Evolutionary conservation across 2,797 vertebrate genomes (phyloP), one percentile per base, ranked within the genome.

Genomic region (Poecilia velifera): DNA sequence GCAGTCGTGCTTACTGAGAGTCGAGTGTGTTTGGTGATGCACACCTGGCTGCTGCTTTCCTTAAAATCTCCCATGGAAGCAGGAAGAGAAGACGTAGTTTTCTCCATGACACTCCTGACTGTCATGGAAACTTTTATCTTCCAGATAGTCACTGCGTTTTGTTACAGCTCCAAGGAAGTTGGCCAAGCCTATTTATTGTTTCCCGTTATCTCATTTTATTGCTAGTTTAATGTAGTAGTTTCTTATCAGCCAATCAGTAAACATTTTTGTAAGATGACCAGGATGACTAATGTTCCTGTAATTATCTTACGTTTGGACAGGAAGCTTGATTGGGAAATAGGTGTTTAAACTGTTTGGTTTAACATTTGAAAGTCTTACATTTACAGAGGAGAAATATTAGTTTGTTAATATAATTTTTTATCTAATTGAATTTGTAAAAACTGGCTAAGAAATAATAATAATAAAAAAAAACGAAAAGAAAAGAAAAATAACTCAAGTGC

Each of bases 401-500:
- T 66, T 20, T 39, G 22, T 25, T 53, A 3, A 8, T 51, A 22
- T 34, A 6, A 16, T 18, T 62, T 31, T 16, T 18, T 7, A 36
- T 36, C 59, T 20, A 31, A 20, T 66, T 20, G 31, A 31, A 66
- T 36, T 66, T 10, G 18, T 43, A n/a, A 41, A 10, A 68, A 41
- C 36, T 12, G 20, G 20, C 20, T 41, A 25, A 25, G 36, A 39
- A 68, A 41, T 25, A 0, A 31, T 31, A 31, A 31, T 31, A 10
- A 22, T 0, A 0, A 4, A 12, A 20, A 18, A 10, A 22, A 1
- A 0, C 2, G 4, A 20, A 5, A 8, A 0, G 12, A 41, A 13
- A 12, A 28, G 6, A 59, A 31, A 36, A 39, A 20, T 18, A 64
- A 36, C 1, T 16, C 9, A 12, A 55, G 6, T 4, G 45, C 9